These are phyloP conservation scores for Macaria liturata DNA, from an alignment of 2,888 invertebrate genomes.

Conservation along the genomic window DNA sequence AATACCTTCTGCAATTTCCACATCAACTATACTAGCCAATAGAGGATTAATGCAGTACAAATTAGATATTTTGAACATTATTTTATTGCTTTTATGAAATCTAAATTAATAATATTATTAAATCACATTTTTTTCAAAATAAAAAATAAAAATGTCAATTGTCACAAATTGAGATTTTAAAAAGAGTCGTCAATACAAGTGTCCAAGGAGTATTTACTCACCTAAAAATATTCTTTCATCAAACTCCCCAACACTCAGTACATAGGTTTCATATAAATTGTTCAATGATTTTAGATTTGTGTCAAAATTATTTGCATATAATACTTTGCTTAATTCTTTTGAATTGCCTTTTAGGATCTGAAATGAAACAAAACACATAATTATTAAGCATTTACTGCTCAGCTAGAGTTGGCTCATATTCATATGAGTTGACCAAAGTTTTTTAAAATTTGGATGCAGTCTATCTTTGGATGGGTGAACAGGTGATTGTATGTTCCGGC, in stretches of 20 bases:
- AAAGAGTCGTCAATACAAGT: too few relatives aligned
- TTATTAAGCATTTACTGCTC: too few relatives aligned
- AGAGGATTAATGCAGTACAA: constrained; percentile 51
- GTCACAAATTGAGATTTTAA: too few relatives aligned
- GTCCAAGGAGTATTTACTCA: constrained; percentile 57
- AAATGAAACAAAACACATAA: constrained; percentile 32
- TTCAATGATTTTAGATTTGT: constrained; percentile 92
- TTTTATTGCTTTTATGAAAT: too few relatives aligned
- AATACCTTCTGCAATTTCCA: constrained; percentile 29
- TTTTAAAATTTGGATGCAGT: too few relatives aligned
- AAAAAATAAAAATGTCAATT: too few relatives aligned
- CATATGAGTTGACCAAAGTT: too few relatives aligned
- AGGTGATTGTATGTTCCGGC: too few relatives aligned
- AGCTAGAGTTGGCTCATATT: too few relatives aligned
- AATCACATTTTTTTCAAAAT: too few relatives aligned
- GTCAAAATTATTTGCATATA: constrained; percentile 92
- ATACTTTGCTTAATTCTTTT: constrained; percentile 86
- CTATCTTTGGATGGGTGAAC: too few relatives aligned
- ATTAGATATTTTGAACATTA: constrained; percentile 32
- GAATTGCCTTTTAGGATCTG: constrained; percentile 89
- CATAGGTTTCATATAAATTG: constrained; percentile 94
- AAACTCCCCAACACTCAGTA: constrained; percentile 95
- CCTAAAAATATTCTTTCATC: constrained; percentile 98
- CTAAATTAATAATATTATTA: too few relatives aligned
- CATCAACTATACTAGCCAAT: constrained; percentile 51